Base-by-base conservation (phyloP, 2,888 invertebrate species). In the Melolontha melolontha region DNA sequence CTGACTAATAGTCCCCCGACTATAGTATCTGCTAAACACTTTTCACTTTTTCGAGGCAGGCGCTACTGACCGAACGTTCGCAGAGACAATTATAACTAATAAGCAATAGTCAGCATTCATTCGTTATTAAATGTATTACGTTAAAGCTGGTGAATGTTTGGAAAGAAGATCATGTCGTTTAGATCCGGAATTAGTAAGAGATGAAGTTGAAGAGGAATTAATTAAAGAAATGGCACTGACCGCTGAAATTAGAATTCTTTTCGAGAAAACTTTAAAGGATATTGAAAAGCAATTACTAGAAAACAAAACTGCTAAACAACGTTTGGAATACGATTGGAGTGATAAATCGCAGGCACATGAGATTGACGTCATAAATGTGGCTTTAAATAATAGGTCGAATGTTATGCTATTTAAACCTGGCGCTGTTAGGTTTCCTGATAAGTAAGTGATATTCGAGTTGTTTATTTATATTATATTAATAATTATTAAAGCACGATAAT, bases 251-350 rank as follows among this genome's bases (percentile, higher is more conserved):
- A 85, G 89, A 71, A 86, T 87, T 22, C 84, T 87, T 1, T 84
- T 92, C 11, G 86, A 86, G 40, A 86, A 87, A 71, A 90, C 90
- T 0, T 81, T 92, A 5, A 84, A 87, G 41, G 88, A 90, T 76
- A 89, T 93, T 29, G 90, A 92, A 72, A 85, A 86, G 41, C 93
- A 94, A 81, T 84, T 92, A 78, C 79, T 87, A 29, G 88, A 92
- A 74, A 91, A 94, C 77, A 92, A 92, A 77, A 90, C 92, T 12
- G 91, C 92, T 0, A 95, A 96, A 79, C 89, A 91, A 73, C 88
- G 91, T 49, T 85, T 96, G 68, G 96, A 97, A 83, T 91, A 90
- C 77, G 96, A 96, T 80, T 96, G 95, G 95, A 95, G 95, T 76
- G 95, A 96, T 79, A 97, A 97, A 84, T 87, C 88, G 67, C 90